phyloP scores from a whole-genome alignment of 2,113 vertebrate species.

The Bujurquina vittata region DNA sequence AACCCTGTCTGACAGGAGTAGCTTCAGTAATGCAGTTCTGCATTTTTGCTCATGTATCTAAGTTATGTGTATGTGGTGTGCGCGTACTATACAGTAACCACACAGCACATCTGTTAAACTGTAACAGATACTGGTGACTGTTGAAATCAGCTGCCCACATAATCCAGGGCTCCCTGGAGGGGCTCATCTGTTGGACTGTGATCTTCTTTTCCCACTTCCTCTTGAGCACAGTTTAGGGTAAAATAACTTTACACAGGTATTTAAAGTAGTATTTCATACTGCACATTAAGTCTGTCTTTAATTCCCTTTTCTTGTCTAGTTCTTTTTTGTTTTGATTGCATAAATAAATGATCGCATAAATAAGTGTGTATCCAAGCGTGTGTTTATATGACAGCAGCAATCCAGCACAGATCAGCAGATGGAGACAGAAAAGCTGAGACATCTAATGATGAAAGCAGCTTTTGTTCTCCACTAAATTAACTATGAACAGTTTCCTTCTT shows the following conservation, averaged over 20 bases:
- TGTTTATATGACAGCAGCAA: conserved; percentile 12
- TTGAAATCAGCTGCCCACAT: conserved; percentile 55
- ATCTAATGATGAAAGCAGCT: conserved; percentile 37
- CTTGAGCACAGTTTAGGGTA: conserved; percentile 5
- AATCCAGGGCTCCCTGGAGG: conserved; percentile 22
- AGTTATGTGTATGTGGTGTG: conserved; percentile 5
- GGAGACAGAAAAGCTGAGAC: conserved; percentile 46
- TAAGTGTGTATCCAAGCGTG: not conserved
- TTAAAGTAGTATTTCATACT: not conserved
- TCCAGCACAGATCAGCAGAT: conserved; percentile 20
- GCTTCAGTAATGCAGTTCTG: not conserved
- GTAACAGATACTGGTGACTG: conserved; percentile 53
- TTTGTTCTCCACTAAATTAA: conserved; percentile 37
- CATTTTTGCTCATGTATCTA: not conserved
- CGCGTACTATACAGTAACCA: conserved; percentile 21
- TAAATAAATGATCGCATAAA: not conserved
- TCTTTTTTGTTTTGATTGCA: not conserved
- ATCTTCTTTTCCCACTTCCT: conserved; percentile 37
- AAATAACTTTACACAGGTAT: not conserved
- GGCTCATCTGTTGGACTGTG: conserved; percentile 41
- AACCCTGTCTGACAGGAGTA: too few relatives aligned
- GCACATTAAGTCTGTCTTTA: not conserved
- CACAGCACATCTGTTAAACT: conserved; percentile 54
- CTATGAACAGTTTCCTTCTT: conserved; percentile 17
- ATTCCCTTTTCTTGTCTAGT: not conserved